Evolutionary conservation across 1,140 invertebrate species (phyloP).

Genomic region (Pristionchus pacificus): DNA sequence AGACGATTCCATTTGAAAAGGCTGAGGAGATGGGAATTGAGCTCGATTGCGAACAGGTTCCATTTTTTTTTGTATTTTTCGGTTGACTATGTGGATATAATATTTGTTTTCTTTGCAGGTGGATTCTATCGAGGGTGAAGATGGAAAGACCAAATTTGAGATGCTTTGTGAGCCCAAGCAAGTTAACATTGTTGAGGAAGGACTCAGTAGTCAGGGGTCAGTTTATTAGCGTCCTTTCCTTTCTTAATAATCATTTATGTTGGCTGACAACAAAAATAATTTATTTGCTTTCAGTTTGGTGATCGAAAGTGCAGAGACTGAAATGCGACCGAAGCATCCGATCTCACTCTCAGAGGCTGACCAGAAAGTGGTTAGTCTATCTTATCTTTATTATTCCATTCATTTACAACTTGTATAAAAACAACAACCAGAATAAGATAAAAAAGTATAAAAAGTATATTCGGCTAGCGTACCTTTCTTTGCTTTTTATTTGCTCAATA

Average conservation of each 20-base stretch:
- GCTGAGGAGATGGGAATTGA: constrained; percentile 49
- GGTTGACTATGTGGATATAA: not conserved
- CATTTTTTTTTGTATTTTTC: not conserved
- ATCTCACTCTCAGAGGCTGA: constrained; percentile 36
- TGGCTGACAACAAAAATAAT: too few relatives aligned
- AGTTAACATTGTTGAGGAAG: constrained; percentile 34
- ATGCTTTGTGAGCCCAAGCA: constrained; percentile 33
- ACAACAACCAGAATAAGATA: too few relatives aligned
- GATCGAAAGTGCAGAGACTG: constrained; percentile 35
- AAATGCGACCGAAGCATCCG: constrained; percentile 35
- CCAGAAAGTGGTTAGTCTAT: not conserved
- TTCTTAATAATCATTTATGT: not conserved
- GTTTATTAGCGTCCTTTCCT: not conserved
- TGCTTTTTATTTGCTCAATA: too few relatives aligned
- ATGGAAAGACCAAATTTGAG: constrained; percentile 33
- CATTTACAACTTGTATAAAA: too few relatives aligned
- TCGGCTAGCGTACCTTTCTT: too few relatives aligned
- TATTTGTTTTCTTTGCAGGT: not conserved
- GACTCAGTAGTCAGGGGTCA: constrained; percentile 24
- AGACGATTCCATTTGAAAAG: constrained; percentile 36
- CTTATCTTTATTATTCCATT: not conserved
- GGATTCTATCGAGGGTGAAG: constrained; percentile 32
- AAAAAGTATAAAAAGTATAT: too few relatives aligned
- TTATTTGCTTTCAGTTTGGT: constrained; percentile 29
- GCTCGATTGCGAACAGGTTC: constrained; percentile 49